These are phyloP conservation scores for Antechinus flavipes DNA, from an alignment of 2,113 vertebrate species.

Conservation along the genomic window DNA sequence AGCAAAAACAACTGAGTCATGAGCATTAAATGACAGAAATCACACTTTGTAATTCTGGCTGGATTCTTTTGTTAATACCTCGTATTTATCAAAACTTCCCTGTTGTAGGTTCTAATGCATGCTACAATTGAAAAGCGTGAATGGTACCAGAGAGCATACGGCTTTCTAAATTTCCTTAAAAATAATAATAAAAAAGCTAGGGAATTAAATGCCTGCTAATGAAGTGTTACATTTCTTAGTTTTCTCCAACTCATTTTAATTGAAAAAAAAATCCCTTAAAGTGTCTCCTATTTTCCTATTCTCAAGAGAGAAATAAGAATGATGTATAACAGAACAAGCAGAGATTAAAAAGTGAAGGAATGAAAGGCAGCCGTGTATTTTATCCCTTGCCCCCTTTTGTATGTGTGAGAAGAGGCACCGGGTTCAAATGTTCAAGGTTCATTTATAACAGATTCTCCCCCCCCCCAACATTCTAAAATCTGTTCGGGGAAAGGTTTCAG, in stretches of 20 bases:
- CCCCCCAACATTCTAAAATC: not conserved
- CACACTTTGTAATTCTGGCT: slow-evolving; percentile 56
- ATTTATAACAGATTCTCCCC: slow-evolving; percentile 51
- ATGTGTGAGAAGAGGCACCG: not conserved
- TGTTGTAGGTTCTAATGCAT: slow-evolving; percentile 61
- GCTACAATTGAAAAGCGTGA: slow-evolving; percentile 64
- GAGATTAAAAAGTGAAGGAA: slow-evolving; percentile 34
- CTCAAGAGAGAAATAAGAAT: slow-evolving; percentile 70
- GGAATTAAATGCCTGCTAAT: slow-evolving; percentile 75
- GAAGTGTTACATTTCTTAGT: slow-evolving; percentile 77
- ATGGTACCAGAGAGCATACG: slow-evolving; percentile 65
- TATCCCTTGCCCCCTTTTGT: slow-evolving; percentile 23
- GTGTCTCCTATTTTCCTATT: slow-evolving; percentile 63
- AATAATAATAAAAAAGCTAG: slow-evolving; percentile 65
- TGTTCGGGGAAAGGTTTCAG: slow-evolving; percentile 16
- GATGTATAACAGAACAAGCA: slow-evolving; percentile 53
- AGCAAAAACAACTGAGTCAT: slow-evolving; percentile 51
- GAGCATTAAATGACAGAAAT: slow-evolving; percentile 61
- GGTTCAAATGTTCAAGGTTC: slow-evolving; percentile 47
- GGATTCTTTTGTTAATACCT: slow-evolving; percentile 62
- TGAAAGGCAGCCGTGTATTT: not conserved
- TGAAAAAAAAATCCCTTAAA: slow-evolving; percentile 69
- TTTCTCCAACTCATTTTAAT: slow-evolving; percentile 77
- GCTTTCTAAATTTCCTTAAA: slow-evolving; percentile 76
- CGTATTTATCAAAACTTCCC: slow-evolving; percentile 58